Evolutionary conservation across 1,140 invertebrate genomes (phyloP), one percentile per base, ranked within the genome.

Genomic region (Uloborus diversus): DNA sequence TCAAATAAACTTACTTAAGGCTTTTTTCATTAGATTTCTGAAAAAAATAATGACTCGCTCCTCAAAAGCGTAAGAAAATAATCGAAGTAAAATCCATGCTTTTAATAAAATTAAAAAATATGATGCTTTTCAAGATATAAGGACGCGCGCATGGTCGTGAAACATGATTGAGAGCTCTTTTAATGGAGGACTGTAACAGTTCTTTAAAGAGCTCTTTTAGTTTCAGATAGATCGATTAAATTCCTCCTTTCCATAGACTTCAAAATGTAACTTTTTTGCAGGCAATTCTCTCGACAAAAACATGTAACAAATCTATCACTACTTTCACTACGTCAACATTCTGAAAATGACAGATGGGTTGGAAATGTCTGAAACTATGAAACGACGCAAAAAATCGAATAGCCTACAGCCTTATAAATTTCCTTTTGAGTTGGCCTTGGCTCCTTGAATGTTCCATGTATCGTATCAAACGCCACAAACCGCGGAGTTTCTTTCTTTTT

Each of bases 401-500:
- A 33, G 65, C 65, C 32, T 32, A 9, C 35, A 73, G 69, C 56
- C 61, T 61, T 73, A 61, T 73, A 73, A 61, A 73, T 61, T 73
- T 61, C 57, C 69, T 73, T 61, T 73, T 61, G 35, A 73, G 25
- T 56, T 30, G 23, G 28, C 51, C 47, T 73, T 61, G 47, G 51
- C 59, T 59, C 33, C 47, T 73, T 73, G 35, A 61, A 61, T 35
- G 49, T 73, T 73, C 61, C 56, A 3, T 61, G 56, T 47, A 61
- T 57, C 56, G 32, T 73, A 73, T 61, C 69, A 61, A 73, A 73
- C 51, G 53, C 32, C 61, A 61, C 69, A 73, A 59, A 73, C 69
- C 69, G 35, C 69, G 47, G 53, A 51, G 32, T 47, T 11, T 28
- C 33, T 56, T 53, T 56, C 32, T 33, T 23, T 1, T 35, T 23